Base-by-base conservation (phyloP, 64 coral and sea anemone species). In the Platygyra sinensis region DNA sequence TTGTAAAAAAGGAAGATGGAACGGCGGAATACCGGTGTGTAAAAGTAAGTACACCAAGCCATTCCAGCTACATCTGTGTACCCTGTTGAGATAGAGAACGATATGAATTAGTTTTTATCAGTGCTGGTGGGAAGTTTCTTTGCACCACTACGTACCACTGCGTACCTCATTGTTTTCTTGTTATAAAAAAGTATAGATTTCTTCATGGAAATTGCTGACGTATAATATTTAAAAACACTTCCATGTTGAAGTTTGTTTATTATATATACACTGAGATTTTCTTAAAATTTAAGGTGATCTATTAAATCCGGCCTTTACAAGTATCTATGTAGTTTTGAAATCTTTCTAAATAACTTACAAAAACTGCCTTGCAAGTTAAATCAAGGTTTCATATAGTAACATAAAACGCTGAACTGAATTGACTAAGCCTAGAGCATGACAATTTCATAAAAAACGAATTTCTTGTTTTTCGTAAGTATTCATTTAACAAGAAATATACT, bases 331-430 rank as follows among this genome's bases (percentile, higher is more conserved):
- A 30, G 67, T 72, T 72, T 28, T 72, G 27, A 72, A 72, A 28
- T 27, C 67, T 72, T 72, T 72, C 27, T 72, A 72, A 10, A 28
- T 25, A 83, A 83, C 80, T 83, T 83, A 83, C 80, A 83, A 39
- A 83, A 83, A 62, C 59, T 83, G 50, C 80, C 55, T 61, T 82
- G 5, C 61, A 82, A 62, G 79, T 82, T 82, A 82, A 54, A 83
- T 83, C 80, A 83, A 83, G 80, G 80, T n/a, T 83, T 83, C 54
- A 83, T 64, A 83, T 27, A 62, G 59, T 62, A 64, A 83, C 30
- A 83, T 83, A 83, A 33, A 82, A 82, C 31, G 49, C 52, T 82
- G 80, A 82, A 82, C 62, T 82, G 79, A 82, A 82, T 80, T 80
- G 52, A 52, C 78, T 52, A 80, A 49, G 31, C 78, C 49, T 80